Conservation (phyloP, 2,113 vertebrate genomes). For the Martes martes region DNA sequence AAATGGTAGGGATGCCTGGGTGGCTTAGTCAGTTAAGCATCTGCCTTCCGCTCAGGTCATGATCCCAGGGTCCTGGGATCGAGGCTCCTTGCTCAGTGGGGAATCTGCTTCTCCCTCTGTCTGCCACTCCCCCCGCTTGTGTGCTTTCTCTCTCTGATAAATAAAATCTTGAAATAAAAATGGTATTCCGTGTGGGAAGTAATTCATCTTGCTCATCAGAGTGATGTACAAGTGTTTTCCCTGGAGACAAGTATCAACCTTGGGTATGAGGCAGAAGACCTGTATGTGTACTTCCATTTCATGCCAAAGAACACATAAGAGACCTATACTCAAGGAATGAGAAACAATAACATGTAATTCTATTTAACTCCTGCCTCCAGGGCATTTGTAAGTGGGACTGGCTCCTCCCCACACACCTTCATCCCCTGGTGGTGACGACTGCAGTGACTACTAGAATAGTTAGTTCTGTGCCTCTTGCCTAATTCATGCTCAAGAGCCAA, state of each 20-base stretch:
- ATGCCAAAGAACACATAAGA: neutral
- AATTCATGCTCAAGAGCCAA: neutral
- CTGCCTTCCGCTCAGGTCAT: no score
- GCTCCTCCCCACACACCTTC: neutral
- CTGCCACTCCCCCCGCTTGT: no score
- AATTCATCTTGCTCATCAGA: neutral
- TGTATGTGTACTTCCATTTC: neutral
- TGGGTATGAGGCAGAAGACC: neutral
- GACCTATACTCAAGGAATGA: neutral
- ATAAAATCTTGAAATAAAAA: neutral
- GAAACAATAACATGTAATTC: neutral
- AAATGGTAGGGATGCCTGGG: neutral
- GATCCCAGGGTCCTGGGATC: no score
- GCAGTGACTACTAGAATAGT: neutral
- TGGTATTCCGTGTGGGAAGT: neutral
- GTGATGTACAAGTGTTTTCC: neutral
- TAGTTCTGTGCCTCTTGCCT: neutral
- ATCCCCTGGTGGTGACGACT: neutral
- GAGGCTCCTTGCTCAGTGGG: no score
- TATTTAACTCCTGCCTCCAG: neutral
- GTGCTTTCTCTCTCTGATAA: no score
- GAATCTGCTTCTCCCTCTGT: no score
- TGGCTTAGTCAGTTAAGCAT: no score
- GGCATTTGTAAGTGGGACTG: neutral
- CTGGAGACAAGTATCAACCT: neutral